Evolutionary conservation across 2,888 invertebrate species (phyloP), one percentile per base, ranked within the genome.

Genomic region (Drosophila buzzatii): DNA sequence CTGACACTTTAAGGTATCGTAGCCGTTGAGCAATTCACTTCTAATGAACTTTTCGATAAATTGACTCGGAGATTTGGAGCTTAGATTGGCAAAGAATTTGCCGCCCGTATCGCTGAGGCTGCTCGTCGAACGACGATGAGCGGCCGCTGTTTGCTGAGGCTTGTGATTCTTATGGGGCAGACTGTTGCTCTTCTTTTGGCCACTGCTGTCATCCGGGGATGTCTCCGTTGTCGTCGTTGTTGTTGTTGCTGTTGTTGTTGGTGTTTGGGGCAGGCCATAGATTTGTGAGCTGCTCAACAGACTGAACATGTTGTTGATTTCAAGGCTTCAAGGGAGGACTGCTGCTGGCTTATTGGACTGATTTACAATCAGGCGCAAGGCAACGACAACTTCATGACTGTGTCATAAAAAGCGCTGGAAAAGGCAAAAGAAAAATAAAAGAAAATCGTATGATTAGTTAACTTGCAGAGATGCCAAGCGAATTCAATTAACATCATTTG

Each of bases 21-120:
- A 91, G 35, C 91, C 90, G 74, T 81, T 89, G 18, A 92, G 88
- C 33, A 92, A 63, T 76, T 92, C 92, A 73, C 80, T 90, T 73
- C 88, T 90, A 8, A 92, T 87, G 51, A 92, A 92, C 81, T 92
- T 92, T 72, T 92, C 92, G 39, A 92, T 88, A 65, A 92, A 91
- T 60, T 90, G 91, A 16, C 90, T 89, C 33, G 92, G 90, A 14
- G 90, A 90, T 67, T 91, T 91, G 59, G 81, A 65, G 53, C 81
- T 86, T n/a, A 91, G 53, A 37, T 83, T 84, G 42, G 87, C 78
- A 57, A 91, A 87, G 70, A 91, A 89, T 47, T 83, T 78, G 60
- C 81, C 85, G 51, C 79, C 84, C 3, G 85, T 71, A 14, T 85
- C 85, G 59, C 73, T 83, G 5, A 75, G 73, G 55, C 75, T 89